Evolutionary conservation across 2,888 invertebrate genomes (phyloP), one percentile per base, ranked within the genome.

Genomic region (Thymelicus sylvestris): DNA sequence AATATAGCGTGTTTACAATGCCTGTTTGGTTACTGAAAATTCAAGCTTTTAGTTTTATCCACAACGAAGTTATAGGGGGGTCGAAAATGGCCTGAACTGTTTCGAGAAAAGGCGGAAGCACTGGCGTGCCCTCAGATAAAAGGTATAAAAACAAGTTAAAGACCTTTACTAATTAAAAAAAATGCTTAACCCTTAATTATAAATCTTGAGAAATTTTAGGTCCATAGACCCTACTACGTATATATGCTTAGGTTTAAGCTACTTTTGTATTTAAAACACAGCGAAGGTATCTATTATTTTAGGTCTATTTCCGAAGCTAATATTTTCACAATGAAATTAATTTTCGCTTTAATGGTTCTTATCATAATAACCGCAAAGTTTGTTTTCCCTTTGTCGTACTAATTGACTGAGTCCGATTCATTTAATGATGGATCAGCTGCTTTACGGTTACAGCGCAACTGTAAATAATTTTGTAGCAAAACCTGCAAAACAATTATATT

Each of bases 301-400:
- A 73, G 72, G 69, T n/a, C n/a, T 38, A n/a, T 50, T 48, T 66
- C 55, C 57, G 61, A 48, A 73, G 63, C 60, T 55, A 59, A 10
- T 72, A 72, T 72, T 76, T 73, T 66, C 64, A 31, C 63, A 70
- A 50, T 50, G 39, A 61, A 74, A 75, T 76, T 72, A 76, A 62
- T 74, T 71, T 67, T 70, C 61, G 64, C 55, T 52, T 71, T 57
- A 67, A 57, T 55, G 66, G 50, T 38, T 48, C 59, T 55, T 61
- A 52, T 67, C 61, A 73, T 71, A 64, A 71, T 71, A 68, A 50
- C 41, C 19, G 24, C 24, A 55, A 38, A 10, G 38, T 48, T 62
- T 67, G 62, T 67, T 62, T 67, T 67, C 19, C 59, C 52, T 62
- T 62, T 57, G 55, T 63, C 38, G 57, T 63, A 38, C 31, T 68